Evolutionary conservation across 2,888 invertebrate species (phyloP).

Genomic region (Tanytarsus gracilentus): DNA sequence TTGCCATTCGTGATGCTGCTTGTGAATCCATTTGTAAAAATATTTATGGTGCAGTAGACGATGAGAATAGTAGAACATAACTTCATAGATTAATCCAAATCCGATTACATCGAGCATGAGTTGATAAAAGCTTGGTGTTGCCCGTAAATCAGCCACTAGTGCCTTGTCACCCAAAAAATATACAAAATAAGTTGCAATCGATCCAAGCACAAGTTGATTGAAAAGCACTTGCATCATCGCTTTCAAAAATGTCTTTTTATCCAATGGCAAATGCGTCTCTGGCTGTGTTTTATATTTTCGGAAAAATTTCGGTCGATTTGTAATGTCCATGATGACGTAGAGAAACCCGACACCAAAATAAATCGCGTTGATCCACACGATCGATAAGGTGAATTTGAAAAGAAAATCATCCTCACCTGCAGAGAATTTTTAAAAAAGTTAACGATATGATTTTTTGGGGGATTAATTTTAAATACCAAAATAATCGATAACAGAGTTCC

Average conservation of each 20-base stretch:
- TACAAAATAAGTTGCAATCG: neutral
- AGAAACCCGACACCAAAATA: constrained; percentile 4
- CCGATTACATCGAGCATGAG: neutral
- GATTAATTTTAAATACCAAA: constrained; percentile 1
- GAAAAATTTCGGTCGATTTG: constrained; percentile 15
- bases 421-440: neutral
- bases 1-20: constrained; percentile 8
- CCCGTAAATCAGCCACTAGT: neutral
- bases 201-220: constrained; percentile 1
- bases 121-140: neutral
- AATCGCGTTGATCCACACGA: neutral
- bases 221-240: neutral
- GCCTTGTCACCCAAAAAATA: neutral
- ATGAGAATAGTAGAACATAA: constrained; percentile 29
- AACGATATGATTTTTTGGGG: neutral
- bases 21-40: constrained; percentile 5
- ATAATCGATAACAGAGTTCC: neutral
- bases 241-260: neutral
- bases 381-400: neutral
- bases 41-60: constrained; percentile 11
- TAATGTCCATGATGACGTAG: constrained; percentile 10
- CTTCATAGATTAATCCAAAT: constrained; percentile 5
- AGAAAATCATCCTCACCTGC: constrained; percentile 2
- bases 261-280: constrained; percentile 4
- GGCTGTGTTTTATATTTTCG: constrained; percentile 19